Base-by-base conservation (phyloP, 2,113 vertebrate species). In the Gracilinanus agilis region DNA sequence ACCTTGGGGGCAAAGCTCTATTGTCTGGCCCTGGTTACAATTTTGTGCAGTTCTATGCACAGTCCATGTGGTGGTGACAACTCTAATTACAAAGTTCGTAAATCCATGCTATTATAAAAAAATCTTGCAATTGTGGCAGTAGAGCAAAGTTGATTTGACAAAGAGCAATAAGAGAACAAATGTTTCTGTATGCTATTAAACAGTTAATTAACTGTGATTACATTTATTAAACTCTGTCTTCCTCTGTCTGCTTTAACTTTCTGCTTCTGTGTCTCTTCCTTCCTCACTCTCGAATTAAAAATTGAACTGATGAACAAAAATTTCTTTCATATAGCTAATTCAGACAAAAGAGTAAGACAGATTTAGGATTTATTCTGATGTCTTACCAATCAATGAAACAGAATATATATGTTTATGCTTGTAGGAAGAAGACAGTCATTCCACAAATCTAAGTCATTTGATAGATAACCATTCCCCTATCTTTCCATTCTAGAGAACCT, bases 321-420 rank as follows among this genome's bases (percentile, higher is more conserved):
- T 40, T 34, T 83, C 67, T 83, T 83, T 83, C 67, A 83, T 40
- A 83, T 83, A 40, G n/a, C 91, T 93, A 93, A 61, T 94, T 54
- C 58, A 94, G 8, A 91, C 0, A 88, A 97, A 94, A 93, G 29
- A 94, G 94, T 94, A 67, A 93, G 53, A 89, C 90, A 91, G 24
- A 34, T 24, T 83, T 83, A 83, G n/a, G 19, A 83, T 83, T 83
- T 83, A 83, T 40, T 83, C 40, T 40, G 67, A 83, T 83, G n/a
- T 40, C 34, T 40, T 83, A 40, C n/a, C 58, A 83, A 83, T 40
- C 34, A 21, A 83, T 40, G 67, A 83, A 83, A 83, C 13, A n/a
- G 61, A 75, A n/a, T n/a, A n/a, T 75, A 5, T 40, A 5, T 83
- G 7, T 21, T 83, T 83, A 40, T 23, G n/a, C 40, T 16, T 83